Conservation (phyloP, 2,888 invertebrate genomes). For the Sminthurides aquaticus region DNA sequence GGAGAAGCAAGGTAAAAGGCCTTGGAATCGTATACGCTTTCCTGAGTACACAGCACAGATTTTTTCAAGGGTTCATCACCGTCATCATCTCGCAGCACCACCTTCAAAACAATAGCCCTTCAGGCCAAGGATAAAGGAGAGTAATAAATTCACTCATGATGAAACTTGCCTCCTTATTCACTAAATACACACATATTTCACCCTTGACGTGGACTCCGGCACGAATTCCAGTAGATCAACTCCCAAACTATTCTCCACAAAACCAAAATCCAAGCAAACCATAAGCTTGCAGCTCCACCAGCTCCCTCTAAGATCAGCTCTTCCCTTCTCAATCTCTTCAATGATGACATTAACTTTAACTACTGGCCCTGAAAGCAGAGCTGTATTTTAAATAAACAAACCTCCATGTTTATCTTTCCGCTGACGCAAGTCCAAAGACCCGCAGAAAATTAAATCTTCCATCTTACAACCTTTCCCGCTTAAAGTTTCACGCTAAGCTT, state of each 20-base stretch:
- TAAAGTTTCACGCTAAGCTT: too few relatives aligned
- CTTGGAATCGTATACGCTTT: not conserved
- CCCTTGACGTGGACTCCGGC: slow-evolving; percentile 2
- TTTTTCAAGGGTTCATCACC: not conserved
- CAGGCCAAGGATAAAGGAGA: slow-evolving; percentile 1
- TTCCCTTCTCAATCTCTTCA: not conserved
- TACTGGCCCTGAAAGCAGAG: too few relatives aligned
- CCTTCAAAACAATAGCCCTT: not conserved
- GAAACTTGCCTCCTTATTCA: slow-evolving; percentile 15
- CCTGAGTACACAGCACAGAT: too few relatives aligned
- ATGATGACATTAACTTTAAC: not conserved
- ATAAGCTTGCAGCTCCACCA: not conserved
- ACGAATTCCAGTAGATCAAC: not conserved
- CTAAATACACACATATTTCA: slow-evolving; percentile 20
- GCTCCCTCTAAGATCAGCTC: not conserved
- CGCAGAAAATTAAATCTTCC: too few relatives aligned
- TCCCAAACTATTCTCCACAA: too few relatives aligned
- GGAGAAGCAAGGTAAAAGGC: too few relatives aligned
- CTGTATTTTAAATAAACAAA: not conserved
- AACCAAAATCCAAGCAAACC: too few relatives aligned
- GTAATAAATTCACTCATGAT: slow-evolving; percentile 13
- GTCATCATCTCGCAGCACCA: not conserved
- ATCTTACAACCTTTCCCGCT: too few relatives aligned
- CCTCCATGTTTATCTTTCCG: not conserved
- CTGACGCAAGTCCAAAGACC: too few relatives aligned